Conservation (phyloP, 2,888 invertebrate genomes). For the Sphaeridia pumilis region DNA sequence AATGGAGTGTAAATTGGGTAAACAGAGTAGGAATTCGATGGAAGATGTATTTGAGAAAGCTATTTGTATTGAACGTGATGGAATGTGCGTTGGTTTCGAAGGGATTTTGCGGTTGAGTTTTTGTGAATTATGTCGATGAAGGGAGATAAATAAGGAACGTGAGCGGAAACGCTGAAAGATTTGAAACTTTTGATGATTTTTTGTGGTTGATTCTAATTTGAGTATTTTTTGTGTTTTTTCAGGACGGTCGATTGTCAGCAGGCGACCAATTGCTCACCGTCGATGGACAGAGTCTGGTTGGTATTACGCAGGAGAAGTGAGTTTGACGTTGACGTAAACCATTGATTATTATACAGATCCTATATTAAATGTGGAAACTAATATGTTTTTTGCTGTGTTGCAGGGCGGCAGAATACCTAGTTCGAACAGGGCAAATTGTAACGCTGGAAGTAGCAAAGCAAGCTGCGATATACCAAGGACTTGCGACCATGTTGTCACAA, state of each 20-base stretch:
- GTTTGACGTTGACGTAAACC: conserved; percentile 26
- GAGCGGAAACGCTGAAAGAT: too few species aligned
- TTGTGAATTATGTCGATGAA: too few species aligned
- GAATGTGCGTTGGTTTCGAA: too few species aligned
- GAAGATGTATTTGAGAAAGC: too few species aligned
- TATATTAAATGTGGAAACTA: not conserved
- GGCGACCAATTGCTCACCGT: conserved; percentile 96
- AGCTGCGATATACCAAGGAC: conserved; percentile 91
- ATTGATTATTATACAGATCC: too few species aligned
- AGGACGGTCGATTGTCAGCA: conserved; percentile 86
- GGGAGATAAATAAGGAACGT: too few species aligned
- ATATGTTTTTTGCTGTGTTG: conserved; percentile 17
- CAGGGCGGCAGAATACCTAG: conserved; percentile 90
- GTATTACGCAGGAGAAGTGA: conserved; percentile 56
- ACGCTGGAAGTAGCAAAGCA: conserved; percentile 94
- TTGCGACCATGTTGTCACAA: conserved; percentile 76
- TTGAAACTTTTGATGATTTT: not conserved
- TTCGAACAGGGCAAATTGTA: conserved; percentile 85
- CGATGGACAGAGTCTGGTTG: conserved; percentile 88
- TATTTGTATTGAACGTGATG: too few species aligned
- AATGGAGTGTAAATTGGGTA: too few species aligned
- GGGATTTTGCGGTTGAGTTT: too few species aligned
- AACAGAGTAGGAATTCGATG: too few species aligned
- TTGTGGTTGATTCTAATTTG: not conserved
- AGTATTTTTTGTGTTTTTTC: conserved; percentile 28